Percentiles rank a stretch among this genome's conserved stretches.
Evolutionary conservation across 2,113 vertebrate genomes (phyloP).

Genomic region (Corythaeola cristata): DNA sequence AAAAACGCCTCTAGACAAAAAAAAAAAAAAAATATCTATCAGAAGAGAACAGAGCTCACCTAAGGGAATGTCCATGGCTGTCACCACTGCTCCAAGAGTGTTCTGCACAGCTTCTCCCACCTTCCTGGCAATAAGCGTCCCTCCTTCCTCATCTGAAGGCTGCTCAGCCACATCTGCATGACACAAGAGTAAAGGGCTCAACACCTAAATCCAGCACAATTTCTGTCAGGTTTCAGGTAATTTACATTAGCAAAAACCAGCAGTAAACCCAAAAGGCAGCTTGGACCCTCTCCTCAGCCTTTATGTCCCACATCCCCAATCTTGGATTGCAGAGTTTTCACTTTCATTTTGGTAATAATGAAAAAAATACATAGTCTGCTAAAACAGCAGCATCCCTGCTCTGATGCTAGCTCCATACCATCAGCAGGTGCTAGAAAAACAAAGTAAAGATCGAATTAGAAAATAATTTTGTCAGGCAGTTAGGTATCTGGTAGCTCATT

Average conservation of each 20-base stretch:
- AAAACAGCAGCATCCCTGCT: not conserved
- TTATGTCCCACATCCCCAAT: not conserved
- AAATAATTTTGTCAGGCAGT: not conserved
- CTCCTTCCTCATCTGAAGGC: conserved; percentile 91
- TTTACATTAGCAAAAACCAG: not conserved
- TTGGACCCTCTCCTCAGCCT: not conserved
- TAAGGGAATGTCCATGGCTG: conserved; percentile 96
- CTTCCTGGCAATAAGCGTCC: conserved; percentile 93
- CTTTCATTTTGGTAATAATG: not conserved
- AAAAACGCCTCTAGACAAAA: not conserved
- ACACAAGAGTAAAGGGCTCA: not conserved
- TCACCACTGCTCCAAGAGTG: conserved; percentile 93
- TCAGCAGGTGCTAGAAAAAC: not conserved
- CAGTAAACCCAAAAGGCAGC: not conserved
- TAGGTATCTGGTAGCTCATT: not conserved
- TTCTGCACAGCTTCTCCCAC: conserved; percentile 97
- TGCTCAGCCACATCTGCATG: conserved; percentile 84
- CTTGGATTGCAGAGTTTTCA: not conserved
- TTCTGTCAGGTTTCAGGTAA: not conserved
- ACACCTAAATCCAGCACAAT: not conserved
- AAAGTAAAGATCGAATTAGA: not conserved
- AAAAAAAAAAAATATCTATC: not conserved
- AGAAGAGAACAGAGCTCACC: conserved; percentile 75
- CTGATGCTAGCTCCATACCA: not conserved
- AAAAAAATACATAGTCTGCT: not conserved